Evolutionary conservation across 2,113 vertebrate species (phyloP).

Genomic region (Crotalus helleri): DNA sequence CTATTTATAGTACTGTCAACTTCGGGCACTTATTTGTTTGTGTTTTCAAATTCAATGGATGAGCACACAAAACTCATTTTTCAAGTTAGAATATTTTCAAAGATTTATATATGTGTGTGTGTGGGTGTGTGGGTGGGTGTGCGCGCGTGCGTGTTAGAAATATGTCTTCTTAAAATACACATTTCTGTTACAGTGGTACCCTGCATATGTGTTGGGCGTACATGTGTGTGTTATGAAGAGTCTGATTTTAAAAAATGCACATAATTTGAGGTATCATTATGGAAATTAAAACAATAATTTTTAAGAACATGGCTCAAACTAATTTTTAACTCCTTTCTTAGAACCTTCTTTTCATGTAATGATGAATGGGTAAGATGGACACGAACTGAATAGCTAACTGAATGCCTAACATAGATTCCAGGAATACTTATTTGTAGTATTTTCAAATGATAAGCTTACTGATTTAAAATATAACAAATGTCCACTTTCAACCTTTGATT

Average conservation of each 20-base stretch:
- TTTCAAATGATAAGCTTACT: neutral
- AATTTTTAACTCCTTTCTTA: neutral
- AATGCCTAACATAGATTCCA: neutral
- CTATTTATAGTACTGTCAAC: neutral
- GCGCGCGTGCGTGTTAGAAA: neutral
- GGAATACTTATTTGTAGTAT: neutral
- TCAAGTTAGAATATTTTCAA: neutral
- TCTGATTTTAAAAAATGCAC: neutral
- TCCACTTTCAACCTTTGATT: neutral
- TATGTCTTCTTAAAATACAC: neutral
- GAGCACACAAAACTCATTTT: neutral
- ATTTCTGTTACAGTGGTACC: neutral
- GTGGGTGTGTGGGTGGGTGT: too few species aligned
- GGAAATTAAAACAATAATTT: neutral
- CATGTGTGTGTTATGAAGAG: neutral
- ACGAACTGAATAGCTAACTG: neutral
- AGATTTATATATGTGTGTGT: neutral
- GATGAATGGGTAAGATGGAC: neutral
- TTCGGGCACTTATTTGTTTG: neutral
- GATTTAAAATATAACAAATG: neutral
- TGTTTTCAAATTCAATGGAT: neutral
- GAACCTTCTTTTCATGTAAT: neutral
- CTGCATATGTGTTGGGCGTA: neutral
- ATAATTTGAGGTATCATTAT: neutral
- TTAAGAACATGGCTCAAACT: neutral